phyloP scores from a whole-genome alignment of 1,140 invertebrate species.

The Diploscapter pachys region DNA sequence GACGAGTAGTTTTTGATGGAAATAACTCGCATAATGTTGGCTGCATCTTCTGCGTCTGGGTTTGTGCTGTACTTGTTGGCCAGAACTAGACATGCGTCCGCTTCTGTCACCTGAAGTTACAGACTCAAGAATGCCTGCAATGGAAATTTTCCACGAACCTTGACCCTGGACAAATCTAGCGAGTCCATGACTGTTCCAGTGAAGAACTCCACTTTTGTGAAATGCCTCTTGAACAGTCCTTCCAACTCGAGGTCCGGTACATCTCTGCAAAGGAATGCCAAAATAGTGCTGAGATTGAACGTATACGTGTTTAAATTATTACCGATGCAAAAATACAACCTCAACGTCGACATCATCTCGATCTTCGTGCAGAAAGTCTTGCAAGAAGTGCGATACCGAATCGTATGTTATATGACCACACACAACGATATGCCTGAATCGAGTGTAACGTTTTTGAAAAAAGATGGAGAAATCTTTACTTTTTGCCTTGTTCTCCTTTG shows the following conservation, averaged over 20 bases:
- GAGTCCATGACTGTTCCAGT: constrained; percentile 67
- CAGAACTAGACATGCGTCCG: constrained; percentile 85
- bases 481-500: constrained; percentile 95
- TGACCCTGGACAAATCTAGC: constrained; percentile 65
- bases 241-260: constrained; percentile 66
- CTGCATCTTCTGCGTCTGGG: constrained; percentile 67
- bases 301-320: not conserved
- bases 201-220: constrained; percentile 67
- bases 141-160: constrained; percentile 45
- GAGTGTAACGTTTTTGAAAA: constrained; percentile 21
- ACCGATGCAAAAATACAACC: constrained; percentile 99
- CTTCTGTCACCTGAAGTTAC: constrained; percentile 64
- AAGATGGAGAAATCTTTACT: constrained; percentile 66
- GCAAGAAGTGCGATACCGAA: constrained; percentile 98
- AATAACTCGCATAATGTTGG: constrained; percentile 62
- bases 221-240: constrained; percentile 66
- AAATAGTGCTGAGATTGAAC: not conserved
- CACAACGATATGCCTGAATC: constrained; percentile 95
- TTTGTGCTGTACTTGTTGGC: constrained; percentile 67
- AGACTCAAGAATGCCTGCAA: not conserved
- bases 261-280: constrained; percentile 30
- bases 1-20: constrained; percentile 67
- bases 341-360: constrained; percentile 99
- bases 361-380: constrained; percentile 99
- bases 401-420: constrained; percentile 99